Percentiles rank a stretch among this genome's conserved stretches.
These are phyloP conservation scores for Cremastinae sp. DNA, from an alignment of 2,888 invertebrate species.

Conservation along the genomic window DNA sequence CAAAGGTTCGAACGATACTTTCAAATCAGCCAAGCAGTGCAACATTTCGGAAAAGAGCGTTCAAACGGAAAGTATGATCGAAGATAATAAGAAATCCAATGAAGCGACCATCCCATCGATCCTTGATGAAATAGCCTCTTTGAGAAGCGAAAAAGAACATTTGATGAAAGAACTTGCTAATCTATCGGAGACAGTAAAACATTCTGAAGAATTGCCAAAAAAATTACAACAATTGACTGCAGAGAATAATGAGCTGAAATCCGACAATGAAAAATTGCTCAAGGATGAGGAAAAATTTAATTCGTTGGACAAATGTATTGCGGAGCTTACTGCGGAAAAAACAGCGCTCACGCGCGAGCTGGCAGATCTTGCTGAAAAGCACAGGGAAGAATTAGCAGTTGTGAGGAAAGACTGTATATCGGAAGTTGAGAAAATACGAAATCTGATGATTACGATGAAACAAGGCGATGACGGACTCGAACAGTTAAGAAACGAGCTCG, in stretches of 20 bases:
- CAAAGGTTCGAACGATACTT: slow-evolving; percentile 52
- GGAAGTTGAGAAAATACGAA: slow-evolving; percentile 82
- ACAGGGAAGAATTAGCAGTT: slow-evolving; percentile 67
- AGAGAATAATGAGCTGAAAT: slow-evolving; percentile 64
- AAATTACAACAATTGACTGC: slow-evolving; percentile 66
- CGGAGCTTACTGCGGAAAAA: slow-evolving; percentile 68
- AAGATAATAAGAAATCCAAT: slow-evolving; percentile 14
- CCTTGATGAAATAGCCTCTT: slow-evolving; percentile 23
- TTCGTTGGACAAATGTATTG: slow-evolving; percentile 64
- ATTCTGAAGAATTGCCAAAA: slow-evolving; percentile 67
- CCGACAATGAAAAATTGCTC: slow-evolving; percentile 65
- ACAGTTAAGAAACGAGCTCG: slow-evolving; percentile 82
- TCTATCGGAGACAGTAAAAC: slow-evolving; percentile 62
- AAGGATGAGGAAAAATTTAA: slow-evolving; percentile 59
- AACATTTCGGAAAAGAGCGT: slow-evolving; percentile 17
- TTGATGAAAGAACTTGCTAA: slow-evolving; percentile 61
- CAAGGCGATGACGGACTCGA: slow-evolving; percentile 83
- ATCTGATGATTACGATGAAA: slow-evolving; percentile 83
- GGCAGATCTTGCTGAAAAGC: slow-evolving; percentile 63
- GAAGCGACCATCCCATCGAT: slow-evolving; percentile 17
- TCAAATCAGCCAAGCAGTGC: slow-evolving; percentile 33
- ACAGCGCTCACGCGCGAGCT: slow-evolving; percentile 65
- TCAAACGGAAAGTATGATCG: slow-evolving; percentile 20
- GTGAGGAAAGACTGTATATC: slow-evolving; percentile 66
- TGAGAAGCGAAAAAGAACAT: slow-evolving; percentile 50